phyloP scores from a whole-genome alignment of 2,888 invertebrate genomes.

The Pediacus dermestoides region DNA sequence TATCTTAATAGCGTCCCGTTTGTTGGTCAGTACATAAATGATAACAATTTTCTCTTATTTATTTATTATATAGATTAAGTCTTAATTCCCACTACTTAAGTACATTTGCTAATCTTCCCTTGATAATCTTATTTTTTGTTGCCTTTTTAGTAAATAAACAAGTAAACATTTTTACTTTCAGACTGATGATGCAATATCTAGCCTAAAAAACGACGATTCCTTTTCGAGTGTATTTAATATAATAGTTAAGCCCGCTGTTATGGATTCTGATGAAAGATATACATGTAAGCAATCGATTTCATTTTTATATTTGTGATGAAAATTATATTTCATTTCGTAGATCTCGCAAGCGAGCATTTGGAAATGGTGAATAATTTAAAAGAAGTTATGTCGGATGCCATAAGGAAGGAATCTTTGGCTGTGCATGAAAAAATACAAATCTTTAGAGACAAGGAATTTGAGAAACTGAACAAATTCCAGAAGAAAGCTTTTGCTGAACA shows the following conservation, averaged over 20 bases:
- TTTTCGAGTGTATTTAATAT: constrained; percentile 54
- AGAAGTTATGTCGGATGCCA: constrained; percentile 63
- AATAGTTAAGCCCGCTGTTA: constrained; percentile 27
- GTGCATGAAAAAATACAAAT: constrained; percentile 72
- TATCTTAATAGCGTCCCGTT: constrained; percentile 56
- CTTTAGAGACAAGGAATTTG: constrained; percentile 70
- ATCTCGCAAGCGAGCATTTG: constrained; percentile 53
- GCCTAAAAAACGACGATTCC: constrained; percentile 59
- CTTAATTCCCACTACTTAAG: no score
- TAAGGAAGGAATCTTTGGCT: constrained; percentile 65
- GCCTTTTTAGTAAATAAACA: no score
- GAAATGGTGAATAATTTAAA: constrained; percentile 60
- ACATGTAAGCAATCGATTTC: constrained; percentile 25
- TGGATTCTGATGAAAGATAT: constrained; percentile 18
- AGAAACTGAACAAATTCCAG: constrained; percentile 67
- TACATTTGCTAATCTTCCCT: no score
- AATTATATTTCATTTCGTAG: constrained; percentile 32
- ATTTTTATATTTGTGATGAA: constrained; percentile 2
- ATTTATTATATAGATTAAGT: no score
- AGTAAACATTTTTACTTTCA: constrained; percentile 30
- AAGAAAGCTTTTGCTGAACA: constrained; percentile 72
- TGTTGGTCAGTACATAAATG: constrained; percentile 59
- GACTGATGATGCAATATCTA: constrained; percentile 51
- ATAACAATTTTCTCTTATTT: no score
- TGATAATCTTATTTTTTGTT: no score